phyloP scores from a whole-genome alignment of 2,888 invertebrate genomes.

The Clistopyga incitator region DNA sequence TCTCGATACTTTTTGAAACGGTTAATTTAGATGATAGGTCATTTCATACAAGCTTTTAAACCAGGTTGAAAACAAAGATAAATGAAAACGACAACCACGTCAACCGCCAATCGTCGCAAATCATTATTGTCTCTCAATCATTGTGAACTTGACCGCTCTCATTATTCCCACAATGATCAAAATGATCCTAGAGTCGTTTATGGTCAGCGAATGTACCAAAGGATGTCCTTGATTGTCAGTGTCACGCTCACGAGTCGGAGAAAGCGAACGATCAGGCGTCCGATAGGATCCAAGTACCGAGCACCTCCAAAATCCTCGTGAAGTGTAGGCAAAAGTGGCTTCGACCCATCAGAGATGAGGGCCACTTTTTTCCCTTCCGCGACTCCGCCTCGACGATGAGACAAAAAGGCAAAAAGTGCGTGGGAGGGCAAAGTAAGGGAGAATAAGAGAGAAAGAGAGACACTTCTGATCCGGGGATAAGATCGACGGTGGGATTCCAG shows the following conservation, averaged over 20 bases:
- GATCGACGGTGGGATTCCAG: slow-evolving; percentile 77
- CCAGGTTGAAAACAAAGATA: too few species aligned
- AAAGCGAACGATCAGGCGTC: slow-evolving; percentile 17
- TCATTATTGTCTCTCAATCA: neutral
- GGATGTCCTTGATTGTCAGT: slow-evolving; percentile 11
- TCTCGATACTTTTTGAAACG: too few species aligned
- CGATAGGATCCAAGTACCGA: slow-evolving; percentile 15
- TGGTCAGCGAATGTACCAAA: slow-evolving; percentile 10
- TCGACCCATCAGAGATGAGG: slow-evolving; percentile 31
- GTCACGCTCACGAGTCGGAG: slow-evolving; percentile 16
- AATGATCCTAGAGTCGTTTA: neutral
- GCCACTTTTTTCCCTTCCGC: slow-evolving; percentile 55
- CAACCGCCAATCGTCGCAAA: neutral
- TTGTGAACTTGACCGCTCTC: neutral
- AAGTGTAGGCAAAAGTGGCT: slow-evolving; percentile 17
- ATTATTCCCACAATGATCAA: slow-evolving; percentile 1
- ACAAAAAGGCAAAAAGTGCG: slow-evolving; percentile 56
- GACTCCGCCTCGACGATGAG: slow-evolving; percentile 39
- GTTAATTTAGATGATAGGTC: too few species aligned
- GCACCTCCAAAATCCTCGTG: slow-evolving; percentile 36
- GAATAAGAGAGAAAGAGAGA: slow-evolving; percentile 67
- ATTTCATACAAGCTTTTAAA: too few species aligned
- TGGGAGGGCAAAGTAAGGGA: slow-evolving; percentile 54
- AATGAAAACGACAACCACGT: neutral
- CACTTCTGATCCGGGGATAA: slow-evolving; percentile 80